A percentile compares a stretch with the other conserved stretches of the same genome.
phyloP scores from a whole-genome alignment of 2,113 vertebrate species.

The Seriola quinqueradiata region DNA sequence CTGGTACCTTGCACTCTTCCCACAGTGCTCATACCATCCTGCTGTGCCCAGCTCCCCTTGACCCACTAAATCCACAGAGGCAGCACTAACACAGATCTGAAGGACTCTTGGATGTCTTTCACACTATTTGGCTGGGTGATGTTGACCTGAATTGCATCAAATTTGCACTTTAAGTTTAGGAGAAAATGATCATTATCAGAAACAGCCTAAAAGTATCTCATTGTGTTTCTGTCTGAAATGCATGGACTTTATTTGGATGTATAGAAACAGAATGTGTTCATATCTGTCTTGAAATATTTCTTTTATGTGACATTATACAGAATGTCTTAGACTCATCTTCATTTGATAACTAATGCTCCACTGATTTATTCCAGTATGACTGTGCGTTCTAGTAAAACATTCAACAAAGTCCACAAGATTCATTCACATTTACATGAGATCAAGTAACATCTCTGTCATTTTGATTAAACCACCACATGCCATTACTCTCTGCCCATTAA shows the following conservation, averaged over 20 bases:
- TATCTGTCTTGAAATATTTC: background rate
- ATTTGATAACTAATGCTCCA: background rate
- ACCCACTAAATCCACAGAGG: slow-evolving; percentile 75
- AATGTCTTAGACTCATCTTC: background rate
- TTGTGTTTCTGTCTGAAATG: background rate
- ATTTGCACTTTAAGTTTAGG: slow-evolving; percentile 30
- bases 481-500: slow-evolving; percentile 54
- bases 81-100: slow-evolving; percentile 69
- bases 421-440: slow-evolving; percentile 16
- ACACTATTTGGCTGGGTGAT: slow-evolving; percentile 40
- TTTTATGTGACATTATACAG: background rate
- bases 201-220: background rate
- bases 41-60: slow-evolving; percentile 75
- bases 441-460: slow-evolving; percentile 34
- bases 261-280: background rate
- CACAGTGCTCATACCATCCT: slow-evolving; percentile 65
- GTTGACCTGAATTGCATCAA: slow-evolving; percentile 23
- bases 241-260: background rate
- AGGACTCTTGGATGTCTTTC: slow-evolving; percentile 73
- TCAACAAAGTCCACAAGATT: slow-evolving; percentile 11
- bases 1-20: slow-evolving; percentile 64
- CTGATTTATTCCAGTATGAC: slow-evolving; percentile 1
- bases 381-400: slow-evolving; percentile 35
- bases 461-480: slow-evolving; percentile 35
- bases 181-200: background rate